Conservation (phyloP, 2,888 invertebrate genomes). For the Incurvaria masculella region DNA sequence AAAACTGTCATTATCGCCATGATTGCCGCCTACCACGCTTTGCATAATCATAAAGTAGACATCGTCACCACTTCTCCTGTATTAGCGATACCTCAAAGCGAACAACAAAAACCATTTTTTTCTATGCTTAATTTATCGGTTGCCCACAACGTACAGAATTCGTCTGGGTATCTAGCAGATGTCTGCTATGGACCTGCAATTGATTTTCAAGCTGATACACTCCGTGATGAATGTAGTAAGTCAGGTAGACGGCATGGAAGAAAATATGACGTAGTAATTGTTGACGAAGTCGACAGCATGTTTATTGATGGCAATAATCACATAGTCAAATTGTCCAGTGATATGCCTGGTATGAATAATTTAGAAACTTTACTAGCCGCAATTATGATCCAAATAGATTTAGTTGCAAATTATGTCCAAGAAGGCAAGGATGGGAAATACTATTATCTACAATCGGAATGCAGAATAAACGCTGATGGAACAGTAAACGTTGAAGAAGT, state of each 20-base stretch:
- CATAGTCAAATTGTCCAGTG: conserved; percentile 7
- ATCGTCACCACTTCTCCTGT: conserved; percentile 11
- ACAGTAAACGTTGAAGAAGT: not conserved
- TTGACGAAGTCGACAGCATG: conserved; percentile 15
- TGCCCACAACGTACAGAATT: conserved; percentile 4
- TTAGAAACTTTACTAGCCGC: conserved; percentile 12
- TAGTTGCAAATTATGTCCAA: conserved; percentile 6
- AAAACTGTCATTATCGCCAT: conserved; percentile 12
- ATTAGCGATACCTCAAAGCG: conserved; percentile 10
- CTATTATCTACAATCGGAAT: conserved; percentile 8
- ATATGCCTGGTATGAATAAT: conserved; percentile 13
- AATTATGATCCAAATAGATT: conserved; percentile 11
- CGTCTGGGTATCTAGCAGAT: conserved; percentile 6
- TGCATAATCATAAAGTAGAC: conserved; percentile 10
- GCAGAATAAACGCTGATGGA: conserved; percentile 7
- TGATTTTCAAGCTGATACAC: conserved; percentile 12
- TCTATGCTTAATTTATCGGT: not conserved
- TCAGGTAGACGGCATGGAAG: conserved; percentile 7
- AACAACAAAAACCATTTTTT: not conserved
- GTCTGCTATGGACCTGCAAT: conserved; percentile 11
- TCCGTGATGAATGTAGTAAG: conserved; percentile 10
- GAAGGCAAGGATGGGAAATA: conserved; percentile 10
- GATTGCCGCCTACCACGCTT: conserved; percentile 10
- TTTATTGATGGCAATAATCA: conserved; percentile 13
- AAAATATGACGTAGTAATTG: conserved; percentile 11